Evolutionary conservation across 2,113 vertebrate species (phyloP), one percentile per base, ranked within the genome.

Genomic region (Gnathonemus longibarbis): DNA sequence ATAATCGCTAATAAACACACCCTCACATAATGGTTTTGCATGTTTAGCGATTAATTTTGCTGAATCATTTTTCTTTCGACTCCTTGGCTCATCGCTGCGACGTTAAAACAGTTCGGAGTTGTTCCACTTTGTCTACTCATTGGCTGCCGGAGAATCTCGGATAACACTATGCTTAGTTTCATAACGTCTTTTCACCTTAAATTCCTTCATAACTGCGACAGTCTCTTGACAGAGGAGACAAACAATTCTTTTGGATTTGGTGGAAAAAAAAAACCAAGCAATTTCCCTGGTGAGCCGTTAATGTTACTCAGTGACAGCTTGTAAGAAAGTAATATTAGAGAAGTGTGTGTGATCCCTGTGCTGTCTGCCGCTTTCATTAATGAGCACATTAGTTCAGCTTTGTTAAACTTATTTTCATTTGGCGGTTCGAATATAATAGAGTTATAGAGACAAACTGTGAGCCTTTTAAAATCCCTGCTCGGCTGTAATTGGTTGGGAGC

Each of bases 11-110:
- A 92, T 84, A 91, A 92, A 93, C n/a, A 39, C 31, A 91, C 91
- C 93, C 10, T 92, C 91, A 9, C 85, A 87, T n/a, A 94, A 93
- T 90, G 91, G 91, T 91, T 93, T 93, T 45, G 90, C 9, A 53
- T 93, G 89, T 24, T 92, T 91, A 3, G 92, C 92, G 5, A 92
- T 94, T 2, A 92, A 9, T n/a, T 9, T 91, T 0, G 90, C 90
- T 70, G 89, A 90, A 6, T 94, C 83, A 19, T 91, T 90, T 93
- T 91, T 92, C 87, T 58, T 91, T 88, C 31, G 89, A 88, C 24
- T 93, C 48, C 1, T 56, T 1, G 19, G 48, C 53, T 4, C 15
- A 3, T 0, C 88, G 90, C n/a, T 89, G 89, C 1, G 89, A 48
- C 0, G 46, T 19, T 5, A 91, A 35, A 53, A 4, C 35, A 88